These are phyloP conservation scores for Tetramorium parvispinum DNA, from an alignment of 1,140 invertebrate species.

Conservation along the genomic window DNA sequence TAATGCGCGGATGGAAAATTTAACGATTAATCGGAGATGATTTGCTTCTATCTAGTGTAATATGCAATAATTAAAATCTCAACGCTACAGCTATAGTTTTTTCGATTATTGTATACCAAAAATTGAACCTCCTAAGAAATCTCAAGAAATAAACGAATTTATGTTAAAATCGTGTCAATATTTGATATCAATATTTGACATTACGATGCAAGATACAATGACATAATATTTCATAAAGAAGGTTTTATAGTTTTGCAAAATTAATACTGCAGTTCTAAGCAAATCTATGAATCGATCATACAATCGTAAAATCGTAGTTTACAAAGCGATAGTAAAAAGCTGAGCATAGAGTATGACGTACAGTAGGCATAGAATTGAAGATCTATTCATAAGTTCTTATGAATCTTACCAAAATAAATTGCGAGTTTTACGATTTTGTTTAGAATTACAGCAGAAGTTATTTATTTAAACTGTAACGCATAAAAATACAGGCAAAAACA, in stretches of 20 bases:
- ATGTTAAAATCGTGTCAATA: not conserved
- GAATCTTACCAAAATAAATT: too few relatives aligned
- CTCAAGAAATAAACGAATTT: not conserved
- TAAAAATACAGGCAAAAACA: not conserved
- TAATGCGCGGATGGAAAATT: constrained; percentile 7
- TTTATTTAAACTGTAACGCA: not conserved
- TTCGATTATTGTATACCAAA: not conserved
- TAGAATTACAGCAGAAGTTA: too few relatives aligned
- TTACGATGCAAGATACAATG: not conserved
- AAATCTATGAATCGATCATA: too few relatives aligned
- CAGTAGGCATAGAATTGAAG: too few relatives aligned
- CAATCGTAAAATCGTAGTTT: too few relatives aligned
- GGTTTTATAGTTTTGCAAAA: not conserved
- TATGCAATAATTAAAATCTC: not conserved
- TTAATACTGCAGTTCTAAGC: too few relatives aligned
- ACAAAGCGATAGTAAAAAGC: too few relatives aligned
- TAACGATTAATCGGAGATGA: constrained; percentile 20
- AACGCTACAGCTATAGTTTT: not conserved
- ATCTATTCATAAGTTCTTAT: too few relatives aligned
- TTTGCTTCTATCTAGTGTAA: not conserved
- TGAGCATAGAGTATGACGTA: too few relatives aligned
- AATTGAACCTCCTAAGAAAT: not conserved
- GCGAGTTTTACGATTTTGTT: too few relatives aligned
- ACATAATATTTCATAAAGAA: not conserved
- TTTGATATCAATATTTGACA: not conserved